phyloP scores from a whole-genome alignment of 2,888 invertebrate genomes.

The Aspidapion aeneum region DNA sequence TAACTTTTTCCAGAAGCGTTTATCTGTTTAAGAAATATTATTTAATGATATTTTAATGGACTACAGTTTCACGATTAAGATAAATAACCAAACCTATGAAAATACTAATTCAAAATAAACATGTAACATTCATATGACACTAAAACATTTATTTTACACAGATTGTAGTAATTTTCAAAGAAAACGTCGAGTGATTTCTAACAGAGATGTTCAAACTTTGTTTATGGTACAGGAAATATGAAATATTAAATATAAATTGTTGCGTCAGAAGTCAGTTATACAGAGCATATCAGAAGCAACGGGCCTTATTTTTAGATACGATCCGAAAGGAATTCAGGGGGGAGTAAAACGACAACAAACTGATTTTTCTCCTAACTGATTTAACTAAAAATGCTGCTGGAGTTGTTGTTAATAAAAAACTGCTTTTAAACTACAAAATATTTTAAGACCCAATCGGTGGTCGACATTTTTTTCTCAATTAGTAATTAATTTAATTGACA shows the following conservation, averaged over 20 bases:
- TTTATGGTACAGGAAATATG: conserved; percentile 24
- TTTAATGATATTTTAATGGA: conserved; percentile 29
- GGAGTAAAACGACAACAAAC: no score
- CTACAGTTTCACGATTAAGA: conserved; percentile 27
- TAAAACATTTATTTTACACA: conserved; percentile 32
- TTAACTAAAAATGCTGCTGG: no score
- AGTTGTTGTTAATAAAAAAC: no score
- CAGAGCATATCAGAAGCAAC: no score
- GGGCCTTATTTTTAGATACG: no score
- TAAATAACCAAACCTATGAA: conserved; percentile 33
- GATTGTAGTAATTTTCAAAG: conserved; percentile 22
- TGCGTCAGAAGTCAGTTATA: conserved; percentile 17
- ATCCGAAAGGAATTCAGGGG: no score
- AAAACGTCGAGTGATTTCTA: conserved; percentile 20
- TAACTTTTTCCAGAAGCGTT: no score
- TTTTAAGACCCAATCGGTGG: no score
- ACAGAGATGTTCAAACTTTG: conserved; percentile 16
- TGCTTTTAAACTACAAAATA: no score
- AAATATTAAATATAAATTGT: conserved; percentile 20
- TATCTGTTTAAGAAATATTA: conserved; percentile 20
- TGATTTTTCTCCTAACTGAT: no score
- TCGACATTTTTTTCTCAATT: no score
- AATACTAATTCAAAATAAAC: conserved; percentile 39
- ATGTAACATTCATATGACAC: conserved; percentile 35
- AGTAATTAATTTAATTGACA: no score